phyloP scores from a whole-genome alignment of 1,140 invertebrate genomes.

The Drosophila sechellia region DNA sequence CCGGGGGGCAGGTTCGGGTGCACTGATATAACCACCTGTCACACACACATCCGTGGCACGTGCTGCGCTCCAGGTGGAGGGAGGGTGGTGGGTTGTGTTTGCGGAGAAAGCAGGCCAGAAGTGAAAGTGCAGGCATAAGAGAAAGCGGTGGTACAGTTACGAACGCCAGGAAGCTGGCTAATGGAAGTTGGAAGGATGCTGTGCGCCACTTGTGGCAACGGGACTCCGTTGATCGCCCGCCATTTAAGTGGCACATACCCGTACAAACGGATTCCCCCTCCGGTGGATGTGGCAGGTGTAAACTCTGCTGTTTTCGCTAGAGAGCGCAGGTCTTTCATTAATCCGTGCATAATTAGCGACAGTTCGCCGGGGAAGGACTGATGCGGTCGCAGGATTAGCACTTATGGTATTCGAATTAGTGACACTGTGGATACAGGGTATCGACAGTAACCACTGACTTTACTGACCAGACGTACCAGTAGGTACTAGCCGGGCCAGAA shows the following conservation, averaged over 20 bases:
- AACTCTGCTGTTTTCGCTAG: conserved; percentile 30
- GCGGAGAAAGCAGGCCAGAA: background rate
- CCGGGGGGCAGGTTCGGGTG: conserved; percentile 23
- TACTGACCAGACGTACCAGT: too few species aligned
- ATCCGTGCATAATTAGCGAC: conserved; percentile 54
- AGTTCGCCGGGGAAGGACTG: conserved; percentile 6
- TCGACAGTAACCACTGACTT: too few species aligned
- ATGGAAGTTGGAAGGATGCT: background rate
- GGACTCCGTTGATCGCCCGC: conserved; percentile 6
- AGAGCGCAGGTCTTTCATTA: conserved; percentile 51
- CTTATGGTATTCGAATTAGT: too few species aligned
- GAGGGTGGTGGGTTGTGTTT: too few species aligned
- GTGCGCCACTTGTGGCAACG: background rate
- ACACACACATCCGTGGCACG: conserved; percentile 44
- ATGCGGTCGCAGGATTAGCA: conserved; percentile 17
- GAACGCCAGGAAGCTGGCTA: conserved; percentile 8
- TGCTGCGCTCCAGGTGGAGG: conserved; percentile 6
- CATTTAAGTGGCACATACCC: background rate
- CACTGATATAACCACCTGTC: conserved; percentile 77
- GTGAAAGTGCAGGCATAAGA: conserved; percentile 5
- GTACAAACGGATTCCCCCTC: background rate
- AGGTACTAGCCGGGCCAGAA: too few species aligned
- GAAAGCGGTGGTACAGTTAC: conserved; percentile 32
- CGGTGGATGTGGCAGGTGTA: conserved; percentile 6
- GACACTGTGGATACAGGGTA: too few species aligned